Percentiles rank a stretch among this genome's conserved stretches.
phyloP scores from a whole-genome alignment of 1,140 invertebrate genomes.

The Cryptotermes secundus region DNA sequence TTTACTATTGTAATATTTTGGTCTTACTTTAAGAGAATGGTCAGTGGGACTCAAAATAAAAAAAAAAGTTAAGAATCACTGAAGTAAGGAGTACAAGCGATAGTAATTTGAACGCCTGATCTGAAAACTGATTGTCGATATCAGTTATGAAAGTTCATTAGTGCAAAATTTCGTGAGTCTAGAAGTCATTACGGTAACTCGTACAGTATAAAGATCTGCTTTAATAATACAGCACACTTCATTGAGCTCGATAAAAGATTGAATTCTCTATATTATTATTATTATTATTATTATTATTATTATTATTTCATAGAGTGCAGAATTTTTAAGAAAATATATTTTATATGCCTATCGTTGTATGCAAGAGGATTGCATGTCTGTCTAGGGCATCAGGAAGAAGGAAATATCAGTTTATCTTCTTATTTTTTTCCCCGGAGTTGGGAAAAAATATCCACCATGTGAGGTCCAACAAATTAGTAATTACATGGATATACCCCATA shows the following conservation, averaged over 20 bases:
- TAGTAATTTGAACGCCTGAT: no score
- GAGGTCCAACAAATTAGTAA: background rate
- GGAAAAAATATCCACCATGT: background rate
- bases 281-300: background rate
- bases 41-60: no score
- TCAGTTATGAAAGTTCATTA: no score
- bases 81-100: no score
- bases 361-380: background rate
- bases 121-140: no score
- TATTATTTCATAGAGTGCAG: background rate
- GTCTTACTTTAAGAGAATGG: no score
- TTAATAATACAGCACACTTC: background rate
- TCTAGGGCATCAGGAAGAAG: background rate
- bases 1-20: no score
- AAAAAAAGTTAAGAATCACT: no score
- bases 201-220: background rate
- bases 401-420: background rate
- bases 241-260: background rate
- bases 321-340: background rate
- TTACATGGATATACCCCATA: background rate
- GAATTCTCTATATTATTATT: no score
- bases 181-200: no score
- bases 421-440: background rate
- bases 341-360: background rate
- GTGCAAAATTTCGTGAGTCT: no score